Percentiles rank a stretch among this genome's conserved stretches.
Conservation (phyloP, 2,888 invertebrate genomes). For the Myopa tessellatipennis region DNA sequence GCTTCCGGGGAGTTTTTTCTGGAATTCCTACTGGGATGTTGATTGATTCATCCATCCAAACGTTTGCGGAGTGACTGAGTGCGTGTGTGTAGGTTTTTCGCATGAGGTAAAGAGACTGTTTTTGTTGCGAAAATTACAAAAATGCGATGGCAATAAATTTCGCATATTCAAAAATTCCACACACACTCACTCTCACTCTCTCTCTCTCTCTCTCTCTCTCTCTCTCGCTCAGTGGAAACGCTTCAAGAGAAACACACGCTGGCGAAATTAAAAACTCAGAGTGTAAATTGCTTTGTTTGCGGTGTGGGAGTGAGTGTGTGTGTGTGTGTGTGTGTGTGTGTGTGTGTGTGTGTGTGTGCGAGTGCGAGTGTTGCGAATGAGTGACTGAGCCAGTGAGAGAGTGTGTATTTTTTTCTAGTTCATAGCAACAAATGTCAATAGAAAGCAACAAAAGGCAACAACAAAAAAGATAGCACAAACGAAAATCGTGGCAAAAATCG, state of each 20-base stretch:
- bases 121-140: slow-evolving; percentile 29
- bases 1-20: no score
- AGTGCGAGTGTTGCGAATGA: background rate
- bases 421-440: no score
- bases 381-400: slow-evolving; percentile 2
- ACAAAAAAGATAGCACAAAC: no score
- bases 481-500: background rate
- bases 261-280: slow-evolving; percentile 7
- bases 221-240: no score
- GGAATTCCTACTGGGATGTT: no score
- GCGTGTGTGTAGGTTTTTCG: slow-evolving; percentile 32
- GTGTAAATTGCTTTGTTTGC: no score
- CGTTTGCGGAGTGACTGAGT: background rate
- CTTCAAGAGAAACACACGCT: slow-evolving; percentile 10
- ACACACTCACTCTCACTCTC: no score
- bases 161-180: slow-evolving; percentile 33
- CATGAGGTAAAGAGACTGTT: slow-evolving; percentile 25
- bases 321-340: slow-evolving; percentile 17
- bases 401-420: background rate
- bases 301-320: slow-evolving; percentile 16
- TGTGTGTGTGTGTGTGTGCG: background rate
- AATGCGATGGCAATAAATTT: slow-evolving; percentile 17
- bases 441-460: no score
- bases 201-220: no score
- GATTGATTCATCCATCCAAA: no score